Evolutionary conservation across 2,888 invertebrate species (phyloP), one percentile per base, ranked within the genome.

Genomic region (Neoitamus cyanurus): DNA sequence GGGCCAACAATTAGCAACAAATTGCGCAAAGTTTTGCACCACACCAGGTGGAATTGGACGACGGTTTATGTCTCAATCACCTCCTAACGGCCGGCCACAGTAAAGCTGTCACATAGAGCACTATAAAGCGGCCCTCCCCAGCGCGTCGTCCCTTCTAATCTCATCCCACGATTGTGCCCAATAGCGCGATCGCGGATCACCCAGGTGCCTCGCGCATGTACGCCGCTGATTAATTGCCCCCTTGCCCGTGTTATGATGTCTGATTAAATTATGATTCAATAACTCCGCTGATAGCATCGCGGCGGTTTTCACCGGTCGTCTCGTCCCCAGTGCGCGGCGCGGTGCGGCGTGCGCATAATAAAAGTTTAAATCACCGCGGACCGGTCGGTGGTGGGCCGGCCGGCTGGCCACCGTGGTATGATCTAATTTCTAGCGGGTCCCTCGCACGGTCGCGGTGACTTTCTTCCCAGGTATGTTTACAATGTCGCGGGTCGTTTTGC

Each of bases 181-280:
- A 69, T 31, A 30, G 30, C 30, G 34, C 6, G n/a, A 70, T 70
- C 70, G 1, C 31, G 25, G 58, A 70, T 70, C 37, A 36, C 73
- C 58, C 58, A 36, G 20, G n/a, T 31, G 36, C 37, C 9, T 20
- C 11, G 31, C 34, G n/a, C 36, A 36, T 20, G 73, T 73, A 20
- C 5, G 6, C 20, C 6, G 4, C 37, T 73, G 73, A 73, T 73
- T 73, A 73, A 73, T 73, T 73, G 34, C 73, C 36, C 11, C 73
- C 9, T 73, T 73, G 37, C 11, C 15, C 37, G 36, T 25, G 37
- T 73, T 73, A 73, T 73, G 73, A 36, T 37, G 37, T 73, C 20
- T 73, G 73, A 73, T 73, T 36, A 73, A 73, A 73, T 73, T 73
- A 73, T 73, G 73, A 73, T 73, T 73, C 73, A 73, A 36, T 73